Evolutionary conservation across 53 echinoderm and acorn worm species (phyloP).

Genomic region (Crossaster papposus): DNA sequence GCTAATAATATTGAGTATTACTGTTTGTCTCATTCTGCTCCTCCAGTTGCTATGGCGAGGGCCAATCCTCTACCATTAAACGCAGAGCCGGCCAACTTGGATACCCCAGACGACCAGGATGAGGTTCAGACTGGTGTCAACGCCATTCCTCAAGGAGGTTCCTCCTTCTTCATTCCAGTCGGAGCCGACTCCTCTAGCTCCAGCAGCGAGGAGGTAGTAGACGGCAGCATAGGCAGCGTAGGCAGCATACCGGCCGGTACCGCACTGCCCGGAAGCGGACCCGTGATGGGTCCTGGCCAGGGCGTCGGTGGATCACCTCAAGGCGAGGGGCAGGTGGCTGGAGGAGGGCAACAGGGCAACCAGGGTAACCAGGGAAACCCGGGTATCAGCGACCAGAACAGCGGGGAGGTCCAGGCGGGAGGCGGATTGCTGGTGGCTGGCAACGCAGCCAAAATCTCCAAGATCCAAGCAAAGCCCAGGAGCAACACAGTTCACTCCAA

Average conservation of each 20-base stretch:
- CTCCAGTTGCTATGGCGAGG: conserved; percentile 24
- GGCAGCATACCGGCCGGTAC: conserved; percentile 39
- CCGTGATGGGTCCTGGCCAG: conserved; percentile 10
- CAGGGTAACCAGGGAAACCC: not conserved
- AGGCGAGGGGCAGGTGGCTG: not conserved
- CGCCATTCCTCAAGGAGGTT: conserved; percentile 37
- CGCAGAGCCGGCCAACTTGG: conserved; percentile 7
- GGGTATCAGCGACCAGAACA: conserved; percentile 44
- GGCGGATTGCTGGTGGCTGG: conserved; percentile 18
- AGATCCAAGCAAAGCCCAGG: conserved; percentile 23
- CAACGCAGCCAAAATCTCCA: conserved; percentile 23
- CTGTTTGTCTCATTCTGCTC: not conserved
- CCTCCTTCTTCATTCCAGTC: conserved; percentile 24
- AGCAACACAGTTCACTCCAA: not conserved
- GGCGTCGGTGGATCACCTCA: not conserved
- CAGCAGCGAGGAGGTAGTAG: conserved; percentile 12
- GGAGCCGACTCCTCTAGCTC: not conserved
- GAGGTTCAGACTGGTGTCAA: not conserved
- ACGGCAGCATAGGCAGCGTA: not conserved
- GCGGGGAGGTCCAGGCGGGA: conserved; percentile 8
- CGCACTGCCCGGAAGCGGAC: conserved; percentile 1
- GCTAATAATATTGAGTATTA: not conserved
- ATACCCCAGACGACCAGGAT: conserved; percentile 56
- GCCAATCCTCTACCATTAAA: conserved; percentile 2
- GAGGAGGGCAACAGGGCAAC: too few species aligned